phyloP scores from a whole-genome alignment of 2,797 vertebrate genomes.

The Scarus forsteni region DNA sequence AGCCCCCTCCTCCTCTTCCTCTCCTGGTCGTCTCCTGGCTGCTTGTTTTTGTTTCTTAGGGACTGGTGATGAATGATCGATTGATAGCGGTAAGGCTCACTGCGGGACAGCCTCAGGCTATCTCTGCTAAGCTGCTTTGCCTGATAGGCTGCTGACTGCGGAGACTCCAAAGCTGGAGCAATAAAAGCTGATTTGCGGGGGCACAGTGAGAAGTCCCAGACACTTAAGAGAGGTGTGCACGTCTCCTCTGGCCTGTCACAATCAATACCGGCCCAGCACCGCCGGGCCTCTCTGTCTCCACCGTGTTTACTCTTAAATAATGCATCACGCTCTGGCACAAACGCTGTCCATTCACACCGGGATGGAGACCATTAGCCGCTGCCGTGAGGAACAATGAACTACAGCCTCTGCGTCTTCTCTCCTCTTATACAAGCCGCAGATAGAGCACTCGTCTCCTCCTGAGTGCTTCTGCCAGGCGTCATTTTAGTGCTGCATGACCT shows the following conservation, averaged over 20 bases:
- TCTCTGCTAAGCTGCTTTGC: constrained; percentile 79
- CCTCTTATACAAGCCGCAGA: constrained; percentile 46
- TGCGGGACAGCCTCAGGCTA: constrained; percentile 71
- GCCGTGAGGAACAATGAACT: constrained; percentile 63
- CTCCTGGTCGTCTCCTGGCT: constrained; percentile 63
- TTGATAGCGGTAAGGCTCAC: constrained; percentile 74
- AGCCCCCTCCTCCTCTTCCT: constrained; percentile 29
- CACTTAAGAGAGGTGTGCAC: constrained; percentile 79
- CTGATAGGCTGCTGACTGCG: constrained; percentile 75
- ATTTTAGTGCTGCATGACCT: constrained; percentile 71
- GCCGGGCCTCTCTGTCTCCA: constrained; percentile 69
- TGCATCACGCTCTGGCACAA: constrained; percentile 70
- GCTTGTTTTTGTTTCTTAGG: constrained; percentile 78
- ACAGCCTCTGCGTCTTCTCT: constrained; percentile 53
- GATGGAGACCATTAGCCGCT: constrained; percentile 70
- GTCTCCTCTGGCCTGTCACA: constrained; percentile 78
- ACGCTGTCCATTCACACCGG: constrained; percentile 67
- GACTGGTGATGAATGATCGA: constrained; percentile 81
- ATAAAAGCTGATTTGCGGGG: constrained; percentile 82
- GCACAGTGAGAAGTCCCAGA: constrained; percentile 77
- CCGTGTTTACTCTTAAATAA: constrained; percentile 82
- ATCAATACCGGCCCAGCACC: constrained; percentile 74
- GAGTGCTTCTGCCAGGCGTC: constrained; percentile 61
- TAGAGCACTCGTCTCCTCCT: constrained; percentile 49
- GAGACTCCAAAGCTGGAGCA: constrained; percentile 76